Evolutionary conservation across 1,140 invertebrate genomes (phyloP), one percentile per base, ranked within the genome.

Genomic region (Tetraneura akinire): DNA sequence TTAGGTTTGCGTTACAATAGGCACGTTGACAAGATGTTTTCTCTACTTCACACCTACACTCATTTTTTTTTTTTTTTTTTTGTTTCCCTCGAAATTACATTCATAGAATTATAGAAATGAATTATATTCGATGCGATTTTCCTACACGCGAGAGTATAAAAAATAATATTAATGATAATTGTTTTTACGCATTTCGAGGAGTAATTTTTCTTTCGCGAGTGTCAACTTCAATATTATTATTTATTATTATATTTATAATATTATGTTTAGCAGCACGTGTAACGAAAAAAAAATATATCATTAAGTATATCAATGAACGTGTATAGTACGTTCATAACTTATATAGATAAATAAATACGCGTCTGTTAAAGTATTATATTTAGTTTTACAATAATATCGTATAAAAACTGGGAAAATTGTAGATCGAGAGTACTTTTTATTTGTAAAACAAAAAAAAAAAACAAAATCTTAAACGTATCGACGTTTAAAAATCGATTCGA

Each of bases 21-120:
- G 21, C 14, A 78, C 37, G 74, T 45, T 60, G 74, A 76, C 71
- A 74, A 57, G 11, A 76, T 76, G 71, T 76, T 76, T 76, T 78
- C 55, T 29, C 14, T 62, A 78, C 53, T 47, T 78, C 74, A 78
- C 53, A 78, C 74, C 74, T 78, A 26, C 37, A 29, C 21, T 14
- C 16, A n/a, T n/a, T n/a, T n/a, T n/a, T n/a, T n/a, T n/a, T n/a
- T n/a, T n/a, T n/a, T n/a, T n/a, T 78, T 47, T 23, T 62, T 78
- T 60, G 74, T 60, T 37, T 62, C 11, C 29, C 51, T 57, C 5
- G 9, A n/a, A 62, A 10, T 9, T n/a, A 29, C 68, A 71, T 26
- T 37, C 68, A 49, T 51, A 32, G n/a, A 51, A 16, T 21, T 45
- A 26, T 51, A 32, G n/a, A 9, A 71, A 71, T 51, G 23, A 32